phyloP scores from a whole-genome alignment of 2,113 vertebrate species.

The Nasalis larvatus region DNA sequence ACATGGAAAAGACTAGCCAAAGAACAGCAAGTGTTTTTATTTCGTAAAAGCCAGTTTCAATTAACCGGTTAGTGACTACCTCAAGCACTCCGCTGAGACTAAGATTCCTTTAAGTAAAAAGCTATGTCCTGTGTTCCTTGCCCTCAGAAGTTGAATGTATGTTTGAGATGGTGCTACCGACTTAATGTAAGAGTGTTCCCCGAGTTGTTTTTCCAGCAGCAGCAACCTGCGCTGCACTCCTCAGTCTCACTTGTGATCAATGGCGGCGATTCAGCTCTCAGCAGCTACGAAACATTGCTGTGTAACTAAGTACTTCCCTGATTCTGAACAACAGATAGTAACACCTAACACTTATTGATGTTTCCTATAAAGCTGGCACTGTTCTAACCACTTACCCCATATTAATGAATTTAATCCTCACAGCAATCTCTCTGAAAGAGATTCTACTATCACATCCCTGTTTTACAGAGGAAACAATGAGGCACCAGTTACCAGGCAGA shows the following conservation, averaged over 20 bases:
- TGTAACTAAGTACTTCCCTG: neutral
- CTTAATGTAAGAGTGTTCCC: neutral
- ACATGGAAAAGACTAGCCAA: neutral
- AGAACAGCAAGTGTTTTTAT: neutral
- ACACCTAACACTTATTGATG: neutral
- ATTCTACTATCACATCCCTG: neutral
- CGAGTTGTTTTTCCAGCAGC: neutral
- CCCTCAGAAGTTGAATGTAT: neutral
- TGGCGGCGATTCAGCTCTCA: neutral
- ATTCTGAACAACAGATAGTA: slow-evolving; percentile 19
- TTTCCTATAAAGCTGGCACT: neutral
- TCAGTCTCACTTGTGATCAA: neutral
- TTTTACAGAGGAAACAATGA: neutral
- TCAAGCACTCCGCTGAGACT: neutral
- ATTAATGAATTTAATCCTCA: neutral
- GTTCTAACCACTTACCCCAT: neutral
- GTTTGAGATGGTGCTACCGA: neutral
- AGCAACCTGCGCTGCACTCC: neutral
- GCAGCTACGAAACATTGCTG: neutral
- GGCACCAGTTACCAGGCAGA: neutral
- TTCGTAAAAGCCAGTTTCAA: slow-evolving; percentile 30
- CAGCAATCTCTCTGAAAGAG: neutral
- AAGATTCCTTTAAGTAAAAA: neutral
- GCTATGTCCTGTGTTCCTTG: neutral
- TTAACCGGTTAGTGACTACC: neutral